Percentiles rank a stretch among this genome's conserved stretches.
Evolutionary conservation across 1,140 invertebrate species (phyloP).

Genomic region (Rhizoglyphus robini): DNA sequence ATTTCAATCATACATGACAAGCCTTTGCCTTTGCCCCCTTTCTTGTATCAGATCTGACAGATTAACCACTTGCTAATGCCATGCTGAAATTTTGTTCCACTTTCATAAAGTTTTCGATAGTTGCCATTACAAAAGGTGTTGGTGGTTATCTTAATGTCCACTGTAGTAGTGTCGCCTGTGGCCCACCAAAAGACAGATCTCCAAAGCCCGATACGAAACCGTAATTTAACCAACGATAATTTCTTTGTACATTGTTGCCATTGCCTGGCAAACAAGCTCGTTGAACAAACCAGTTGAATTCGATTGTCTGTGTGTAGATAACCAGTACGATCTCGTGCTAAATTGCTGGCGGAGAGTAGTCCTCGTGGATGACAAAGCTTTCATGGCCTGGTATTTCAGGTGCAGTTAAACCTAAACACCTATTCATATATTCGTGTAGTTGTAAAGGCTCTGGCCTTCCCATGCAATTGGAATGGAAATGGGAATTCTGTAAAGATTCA

Average conservation of each 20-base stretch:
- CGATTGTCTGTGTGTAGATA: neutral
- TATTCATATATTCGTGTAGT: conserved; percentile 34
- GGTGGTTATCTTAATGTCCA: neutral
- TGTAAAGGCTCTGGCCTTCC: too few species aligned
- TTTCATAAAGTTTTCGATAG: neutral
- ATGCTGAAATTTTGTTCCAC: neutral
- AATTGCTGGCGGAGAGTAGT: neutral
- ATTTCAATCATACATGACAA: conserved; percentile 56
- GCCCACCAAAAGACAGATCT: neutral
- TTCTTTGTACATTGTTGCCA: neutral
- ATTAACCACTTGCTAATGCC: conserved; percentile 42
- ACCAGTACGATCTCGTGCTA: conserved; percentile 21
- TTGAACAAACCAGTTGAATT: neutral
- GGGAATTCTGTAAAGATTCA: conserved; percentile 9
- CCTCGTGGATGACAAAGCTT: neutral
- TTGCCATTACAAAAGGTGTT: conserved; percentile 1
- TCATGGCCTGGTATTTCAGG: neutral
- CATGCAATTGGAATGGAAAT: too few species aligned
- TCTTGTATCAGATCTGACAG: conserved; percentile 59
- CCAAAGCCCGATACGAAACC: conserved; percentile 8
- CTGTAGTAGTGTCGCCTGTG: conserved; percentile 1
- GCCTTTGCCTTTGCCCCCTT: conserved; percentile 60
- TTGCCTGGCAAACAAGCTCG: conserved; percentile 10
- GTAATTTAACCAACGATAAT: neutral
- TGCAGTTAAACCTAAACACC: neutral